Percentiles rank a stretch among this genome's conserved stretches.
These are phyloP conservation scores for Sebastolobus alascanus DNA, from an alignment of 2,797 vertebrate species.

Conservation along the genomic window DNA sequence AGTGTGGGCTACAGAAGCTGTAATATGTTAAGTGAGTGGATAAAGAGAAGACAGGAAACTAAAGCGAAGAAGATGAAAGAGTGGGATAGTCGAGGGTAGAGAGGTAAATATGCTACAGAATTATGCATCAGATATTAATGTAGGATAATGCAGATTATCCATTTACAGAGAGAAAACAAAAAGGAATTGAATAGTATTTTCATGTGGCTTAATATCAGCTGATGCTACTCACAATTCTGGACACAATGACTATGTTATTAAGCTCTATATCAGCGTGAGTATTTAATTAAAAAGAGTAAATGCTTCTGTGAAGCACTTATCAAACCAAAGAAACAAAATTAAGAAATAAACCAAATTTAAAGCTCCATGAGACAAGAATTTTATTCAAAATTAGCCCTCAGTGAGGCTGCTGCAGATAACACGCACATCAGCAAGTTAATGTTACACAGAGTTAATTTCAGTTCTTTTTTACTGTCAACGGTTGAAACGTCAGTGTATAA, in stretches of 20 bases:
- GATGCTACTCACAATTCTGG: neutral
- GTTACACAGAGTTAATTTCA: neutral
- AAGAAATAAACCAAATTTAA: slow-evolving; percentile 14
- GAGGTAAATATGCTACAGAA: neutral
- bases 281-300: slow-evolving; percentile 21
- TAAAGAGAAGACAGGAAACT: neutral
- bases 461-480: neutral
- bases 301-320: slow-evolving; percentile 3
- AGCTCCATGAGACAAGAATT: neutral
- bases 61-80: neutral
- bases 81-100: neutral
- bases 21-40: neutral
- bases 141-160: neutral
- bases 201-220: neutral
- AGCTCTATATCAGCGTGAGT: slow-evolving; percentile 7
- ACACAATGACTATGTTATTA: slow-evolving; percentile 13
- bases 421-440: neutral
- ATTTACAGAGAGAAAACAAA: no score
- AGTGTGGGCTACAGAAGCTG: neutral
- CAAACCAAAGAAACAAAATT: slow-evolving; percentile 16
- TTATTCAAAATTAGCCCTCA: neutral
- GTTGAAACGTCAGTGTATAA: neutral
- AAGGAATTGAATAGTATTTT: neutral
- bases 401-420: slow-evolving; percentile 1
- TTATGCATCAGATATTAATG: neutral